A percentile compares a stretch with the other conserved stretches of the same genome.
Conservation (phyloP, 2,888 invertebrate species). For the Chorisops tibialis region DNA sequence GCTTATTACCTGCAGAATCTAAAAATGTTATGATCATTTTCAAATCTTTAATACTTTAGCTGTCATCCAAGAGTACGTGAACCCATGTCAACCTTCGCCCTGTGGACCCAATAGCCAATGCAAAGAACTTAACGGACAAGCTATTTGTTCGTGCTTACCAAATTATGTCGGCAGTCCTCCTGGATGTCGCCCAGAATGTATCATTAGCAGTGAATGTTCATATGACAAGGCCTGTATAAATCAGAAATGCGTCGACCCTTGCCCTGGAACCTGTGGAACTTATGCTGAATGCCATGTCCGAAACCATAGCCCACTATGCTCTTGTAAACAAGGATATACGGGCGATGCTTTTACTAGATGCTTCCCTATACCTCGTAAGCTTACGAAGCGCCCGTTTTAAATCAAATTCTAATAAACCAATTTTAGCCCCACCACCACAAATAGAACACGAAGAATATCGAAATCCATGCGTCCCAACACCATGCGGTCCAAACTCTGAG, state of each 20-base stretch:
- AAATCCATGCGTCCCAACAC: conserved; percentile 68
- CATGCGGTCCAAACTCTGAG: conserved; percentile 75
- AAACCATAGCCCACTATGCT: conserved; percentile 70
- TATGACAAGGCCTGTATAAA: conserved; percentile 60
- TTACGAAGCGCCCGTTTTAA: conserved; percentile 26
- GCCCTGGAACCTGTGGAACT: conserved; percentile 67
- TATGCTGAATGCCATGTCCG: conserved; percentile 69
- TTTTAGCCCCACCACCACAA: conserved; percentile 38
- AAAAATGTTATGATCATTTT: background rate
- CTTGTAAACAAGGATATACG: conserved; percentile 61
- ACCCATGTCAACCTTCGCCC: conserved; percentile 62
- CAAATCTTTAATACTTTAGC: background rate
- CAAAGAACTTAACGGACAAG: conserved; percentile 61
- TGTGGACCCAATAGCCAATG: conserved; percentile 67
- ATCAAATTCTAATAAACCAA: too few species aligned
- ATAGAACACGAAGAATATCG: conserved; percentile 33
- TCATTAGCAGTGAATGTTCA: conserved; percentile 57
- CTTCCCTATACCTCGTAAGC: conserved; percentile 51
- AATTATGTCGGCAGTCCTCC: conserved; percentile 61
- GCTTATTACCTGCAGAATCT: background rate
- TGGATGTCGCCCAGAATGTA: conserved; percentile 59
- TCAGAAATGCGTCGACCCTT: conserved; percentile 68
- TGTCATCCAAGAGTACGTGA: conserved; percentile 8
- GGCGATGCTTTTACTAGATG: conserved; percentile 65
- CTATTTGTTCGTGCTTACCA: conserved; percentile 59